phyloP scores from a whole-genome alignment of 2,113 vertebrate genomes.

The Pelvicachromis taeniatus region DNA sequence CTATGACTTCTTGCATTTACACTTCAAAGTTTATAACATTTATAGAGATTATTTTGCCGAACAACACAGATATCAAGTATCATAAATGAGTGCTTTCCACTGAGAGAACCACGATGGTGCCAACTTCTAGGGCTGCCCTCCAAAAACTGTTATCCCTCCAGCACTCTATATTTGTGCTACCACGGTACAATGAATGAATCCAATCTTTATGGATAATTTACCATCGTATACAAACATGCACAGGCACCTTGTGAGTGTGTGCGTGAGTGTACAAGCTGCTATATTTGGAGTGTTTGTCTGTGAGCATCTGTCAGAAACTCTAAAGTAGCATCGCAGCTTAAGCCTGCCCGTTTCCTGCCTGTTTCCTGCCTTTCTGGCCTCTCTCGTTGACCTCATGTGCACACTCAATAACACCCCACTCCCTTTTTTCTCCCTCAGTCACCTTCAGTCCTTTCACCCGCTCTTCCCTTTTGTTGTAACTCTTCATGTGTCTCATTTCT shows the following conservation, averaged over 20 bases:
- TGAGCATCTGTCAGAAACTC: constrained; percentile 51
- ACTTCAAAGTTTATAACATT: background rate
- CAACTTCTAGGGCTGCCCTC: background rate
- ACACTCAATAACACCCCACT: background rate
- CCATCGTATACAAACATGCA: background rate
- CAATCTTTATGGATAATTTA: background rate
- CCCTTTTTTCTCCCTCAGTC: background rate
- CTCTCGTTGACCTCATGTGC: background rate
- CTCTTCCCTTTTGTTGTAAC: background rate
- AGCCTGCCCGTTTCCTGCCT: background rate
- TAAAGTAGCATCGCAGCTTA: constrained; percentile 36
- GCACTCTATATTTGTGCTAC: background rate
- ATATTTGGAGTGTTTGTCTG: background rate
- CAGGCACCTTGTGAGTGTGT: background rate
- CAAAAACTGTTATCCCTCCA: background rate
- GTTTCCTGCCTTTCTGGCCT: background rate
- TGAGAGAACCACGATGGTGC: background rate
- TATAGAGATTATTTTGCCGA: background rate
- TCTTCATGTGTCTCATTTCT: background rate
- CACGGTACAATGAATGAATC: background rate
- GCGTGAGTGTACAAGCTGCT: background rate
- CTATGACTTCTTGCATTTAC: background rate
- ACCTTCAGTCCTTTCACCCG: background rate
- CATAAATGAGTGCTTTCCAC: background rate
- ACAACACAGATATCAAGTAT: background rate